Evolutionary conservation across 2,113 vertebrate species (phyloP).

Genomic region (Butorides virescens): DNA sequence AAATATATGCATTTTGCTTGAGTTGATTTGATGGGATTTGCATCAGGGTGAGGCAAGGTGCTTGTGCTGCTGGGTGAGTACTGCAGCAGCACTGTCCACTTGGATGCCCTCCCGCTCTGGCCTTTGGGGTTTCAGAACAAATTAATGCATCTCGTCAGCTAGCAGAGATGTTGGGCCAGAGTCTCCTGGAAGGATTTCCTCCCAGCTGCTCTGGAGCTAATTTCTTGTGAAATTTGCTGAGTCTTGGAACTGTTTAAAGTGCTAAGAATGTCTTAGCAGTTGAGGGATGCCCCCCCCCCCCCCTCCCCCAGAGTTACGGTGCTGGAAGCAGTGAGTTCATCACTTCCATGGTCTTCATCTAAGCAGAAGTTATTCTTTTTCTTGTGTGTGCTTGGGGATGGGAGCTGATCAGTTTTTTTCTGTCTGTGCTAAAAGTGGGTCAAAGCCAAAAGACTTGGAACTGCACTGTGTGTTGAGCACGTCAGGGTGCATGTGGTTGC

Average conservation of each 20-base stretch:
- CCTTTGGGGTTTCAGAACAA: background rate
- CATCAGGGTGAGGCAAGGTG: background rate
- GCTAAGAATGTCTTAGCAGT: background rate
- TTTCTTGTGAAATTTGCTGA: slow-evolving; percentile 35
- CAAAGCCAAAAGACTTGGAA: background rate
- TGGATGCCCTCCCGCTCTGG: background rate
- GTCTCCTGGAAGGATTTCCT: background rate
- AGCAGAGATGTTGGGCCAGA: background rate
- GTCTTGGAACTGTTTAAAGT: slow-evolving; percentile 7
- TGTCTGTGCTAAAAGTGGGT: background rate
- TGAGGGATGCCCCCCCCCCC: fast-evolving
- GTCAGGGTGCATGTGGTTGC: background rate
- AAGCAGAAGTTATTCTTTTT: background rate
- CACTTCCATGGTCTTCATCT: background rate
- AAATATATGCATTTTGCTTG: background rate
- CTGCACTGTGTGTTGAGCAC: background rate
- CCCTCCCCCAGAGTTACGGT: background rate
- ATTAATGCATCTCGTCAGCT: background rate
- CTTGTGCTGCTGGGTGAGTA: background rate
- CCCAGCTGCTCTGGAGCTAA: background rate
- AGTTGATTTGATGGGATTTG: background rate
- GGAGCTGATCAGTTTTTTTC: background rate
- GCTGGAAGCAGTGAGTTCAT: background rate
- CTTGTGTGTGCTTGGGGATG: background rate
- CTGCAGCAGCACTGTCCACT: background rate